These are phyloP conservation scores for Spicauda simplicius DNA, from an alignment of 2,888 invertebrate genomes.

Conservation along the genomic window DNA sequence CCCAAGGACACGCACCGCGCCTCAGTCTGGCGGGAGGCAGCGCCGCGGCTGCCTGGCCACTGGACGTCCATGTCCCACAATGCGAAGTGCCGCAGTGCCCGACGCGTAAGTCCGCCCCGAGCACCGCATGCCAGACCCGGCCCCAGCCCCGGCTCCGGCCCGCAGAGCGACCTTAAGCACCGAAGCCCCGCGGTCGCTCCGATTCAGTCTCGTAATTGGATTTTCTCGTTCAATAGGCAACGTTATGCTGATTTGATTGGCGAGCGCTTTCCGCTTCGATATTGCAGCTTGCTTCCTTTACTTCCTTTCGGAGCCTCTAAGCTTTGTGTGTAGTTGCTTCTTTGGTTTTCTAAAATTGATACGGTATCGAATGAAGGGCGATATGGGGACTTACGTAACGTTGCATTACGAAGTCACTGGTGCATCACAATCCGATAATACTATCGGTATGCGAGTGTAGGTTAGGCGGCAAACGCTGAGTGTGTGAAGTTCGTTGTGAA, in stretches of 20 bases:
- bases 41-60: constrained; percentile 70
- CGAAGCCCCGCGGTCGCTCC: constrained; percentile 80
- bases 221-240: constrained; percentile 80
- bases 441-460: constrained; percentile 56
- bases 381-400: constrained; percentile 71
- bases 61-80: constrained; percentile 56
- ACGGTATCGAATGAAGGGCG: constrained; percentile 51
- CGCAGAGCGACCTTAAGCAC: constrained; percentile 75
- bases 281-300: constrained; percentile 74
- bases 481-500: constrained; percentile 56
- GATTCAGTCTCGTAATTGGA: constrained; percentile 83
- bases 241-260: constrained; percentile 78
- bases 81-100: constrained; percentile 74
- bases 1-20: constrained; percentile 77
- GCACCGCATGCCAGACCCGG: constrained; percentile 72
- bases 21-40: constrained; percentile 78
- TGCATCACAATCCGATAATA: constrained; percentile 68
- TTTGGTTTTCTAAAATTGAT: constrained; percentile 59
- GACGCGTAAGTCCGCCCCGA: constrained; percentile 62
- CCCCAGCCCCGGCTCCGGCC: constrained; percentile 61
- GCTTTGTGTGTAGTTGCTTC: constrained; percentile 76
- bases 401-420: constrained; percentile 60
- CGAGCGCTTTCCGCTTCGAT: constrained; percentile 79
- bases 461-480: constrained; percentile 55
- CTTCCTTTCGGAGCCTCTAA: constrained; percentile 59